Percentiles rank a stretch among this genome's conserved stretches.
These are phyloP conservation scores for Morone saxatilis DNA, from an alignment of 2,113 vertebrate genomes.

Conservation along the genomic window DNA sequence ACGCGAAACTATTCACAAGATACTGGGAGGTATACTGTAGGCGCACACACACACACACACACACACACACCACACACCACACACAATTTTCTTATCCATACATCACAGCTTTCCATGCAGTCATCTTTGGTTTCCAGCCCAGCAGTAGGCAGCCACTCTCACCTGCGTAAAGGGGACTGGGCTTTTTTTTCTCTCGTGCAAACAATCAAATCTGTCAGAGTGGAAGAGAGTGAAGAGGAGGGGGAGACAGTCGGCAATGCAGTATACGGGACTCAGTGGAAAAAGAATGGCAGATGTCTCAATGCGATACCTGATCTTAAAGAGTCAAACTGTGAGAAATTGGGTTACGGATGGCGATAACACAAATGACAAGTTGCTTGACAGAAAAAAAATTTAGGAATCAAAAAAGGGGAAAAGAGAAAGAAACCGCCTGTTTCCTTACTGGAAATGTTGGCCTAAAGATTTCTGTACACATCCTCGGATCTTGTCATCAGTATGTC, in stretches of 20 bases:
- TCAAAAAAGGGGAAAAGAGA: background rate
- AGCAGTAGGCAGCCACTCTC: background rate
- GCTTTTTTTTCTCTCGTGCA: background rate
- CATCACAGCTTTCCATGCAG: constrained; percentile 27
- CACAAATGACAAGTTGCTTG: background rate
- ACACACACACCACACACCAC: background rate
- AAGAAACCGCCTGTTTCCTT: background rate
- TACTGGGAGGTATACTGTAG: background rate
- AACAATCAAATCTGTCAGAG: constrained; percentile 60
- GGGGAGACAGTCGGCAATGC: constrained; percentile 10
- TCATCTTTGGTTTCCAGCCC: constrained; percentile 67
- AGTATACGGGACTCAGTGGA: constrained; percentile 18
- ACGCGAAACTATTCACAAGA: background rate
- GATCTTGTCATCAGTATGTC: background rate
- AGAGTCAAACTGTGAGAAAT: background rate
- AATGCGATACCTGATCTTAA: background rate
- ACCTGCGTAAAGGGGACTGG: background rate
- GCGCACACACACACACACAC: background rate
- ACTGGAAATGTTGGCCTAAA: background rate
- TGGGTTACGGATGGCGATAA: background rate
- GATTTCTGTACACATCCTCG: background rate
- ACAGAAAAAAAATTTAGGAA: background rate
- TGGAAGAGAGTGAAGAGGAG: background rate
- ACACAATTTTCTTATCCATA: background rate
- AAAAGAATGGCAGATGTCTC: background rate